Evolutionary conservation across 2,888 invertebrate species (phyloP).

Genomic region (Cryptocheilus praepositus): DNA sequence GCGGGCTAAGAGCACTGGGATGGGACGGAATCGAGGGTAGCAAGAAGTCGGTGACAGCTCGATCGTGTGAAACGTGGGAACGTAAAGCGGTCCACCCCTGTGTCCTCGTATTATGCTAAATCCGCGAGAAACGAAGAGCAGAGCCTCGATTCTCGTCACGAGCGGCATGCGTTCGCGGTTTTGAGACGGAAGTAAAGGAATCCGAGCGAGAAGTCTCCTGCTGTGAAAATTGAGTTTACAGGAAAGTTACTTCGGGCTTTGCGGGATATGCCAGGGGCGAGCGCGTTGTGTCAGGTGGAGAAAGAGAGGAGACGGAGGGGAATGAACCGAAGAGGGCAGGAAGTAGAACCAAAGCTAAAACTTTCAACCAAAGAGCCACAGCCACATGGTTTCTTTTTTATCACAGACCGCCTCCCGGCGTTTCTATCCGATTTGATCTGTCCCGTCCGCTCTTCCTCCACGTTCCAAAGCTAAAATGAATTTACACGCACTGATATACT

Average conservation of each 20-base stretch:
- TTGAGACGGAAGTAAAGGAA: slow-evolving; percentile 25
- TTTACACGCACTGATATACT: too few relatives aligned
- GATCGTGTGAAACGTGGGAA: slow-evolving; percentile 11
- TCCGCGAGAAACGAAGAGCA: slow-evolving; percentile 26
- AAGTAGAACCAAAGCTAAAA: not conserved
- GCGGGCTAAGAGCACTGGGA: slow-evolving; percentile 13
- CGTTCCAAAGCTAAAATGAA: too few relatives aligned
- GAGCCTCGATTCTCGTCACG: slow-evolving; percentile 49
- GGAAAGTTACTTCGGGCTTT: slow-evolving; percentile 46
- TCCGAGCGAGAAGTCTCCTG: slow-evolving; percentile 27
- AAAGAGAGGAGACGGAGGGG: slow-evolving; percentile 1
- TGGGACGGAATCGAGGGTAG: slow-evolving; percentile 1
- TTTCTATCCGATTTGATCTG: too few relatives aligned
- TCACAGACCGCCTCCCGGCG: too few relatives aligned
- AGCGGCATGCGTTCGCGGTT: slow-evolving; percentile 49
- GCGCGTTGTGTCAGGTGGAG: not conserved
- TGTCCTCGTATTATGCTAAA: slow-evolving; percentile 47
- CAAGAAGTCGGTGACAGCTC: not conserved
- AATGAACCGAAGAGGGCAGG: not conserved
- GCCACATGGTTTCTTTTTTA: not conserved
- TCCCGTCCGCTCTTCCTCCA: too few relatives aligned
- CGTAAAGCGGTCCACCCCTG: slow-evolving; percentile 22
- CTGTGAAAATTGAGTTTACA: slow-evolving; percentile 53
- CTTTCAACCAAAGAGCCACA: slow-evolving; percentile 5
- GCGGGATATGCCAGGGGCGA: not conserved